phyloP scores from a whole-genome alignment of 1,140 invertebrate species.

The Idris sp. region DNA sequence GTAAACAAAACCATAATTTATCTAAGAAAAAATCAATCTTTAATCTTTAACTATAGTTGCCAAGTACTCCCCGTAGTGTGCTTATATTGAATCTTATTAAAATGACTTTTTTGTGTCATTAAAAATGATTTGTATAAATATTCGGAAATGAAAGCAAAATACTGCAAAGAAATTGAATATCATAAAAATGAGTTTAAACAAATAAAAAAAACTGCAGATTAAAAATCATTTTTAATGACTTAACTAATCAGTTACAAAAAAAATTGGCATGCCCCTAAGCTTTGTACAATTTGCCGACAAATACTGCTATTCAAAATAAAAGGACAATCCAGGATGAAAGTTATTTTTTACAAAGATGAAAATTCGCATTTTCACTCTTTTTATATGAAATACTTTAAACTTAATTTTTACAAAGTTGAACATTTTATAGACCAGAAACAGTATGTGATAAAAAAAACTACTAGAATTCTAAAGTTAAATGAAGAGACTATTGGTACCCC shows the following conservation, averaged over 20 bases:
- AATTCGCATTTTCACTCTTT: no score
- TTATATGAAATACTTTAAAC: no score
- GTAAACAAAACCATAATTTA: conserved; percentile 78
- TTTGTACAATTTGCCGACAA: conserved; percentile 63
- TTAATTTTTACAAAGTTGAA: no score
- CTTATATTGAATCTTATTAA: conserved; percentile 53
- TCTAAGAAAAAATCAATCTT: conserved; percentile 18
- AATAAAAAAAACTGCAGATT: no score
- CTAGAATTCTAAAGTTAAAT: neutral
- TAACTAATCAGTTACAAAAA: conserved; percentile 36
- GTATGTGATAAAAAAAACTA: no score
- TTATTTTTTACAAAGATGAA: neutral
- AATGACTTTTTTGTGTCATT: conserved; percentile 40
- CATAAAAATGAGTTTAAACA: conserved; percentile 8
- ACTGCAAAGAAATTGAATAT: conserved; percentile 17
- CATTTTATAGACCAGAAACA: no score
- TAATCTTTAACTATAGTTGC: conserved; percentile 51
- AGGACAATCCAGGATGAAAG: conserved; percentile 55
- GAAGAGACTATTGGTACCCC: conserved; percentile 24
- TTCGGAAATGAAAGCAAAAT: conserved; percentile 4
- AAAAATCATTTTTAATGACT: conserved; percentile 53
- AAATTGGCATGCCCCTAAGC: conserved; percentile 58
- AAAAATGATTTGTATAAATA: conserved; percentile 40
- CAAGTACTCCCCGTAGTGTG: conserved; percentile 50
- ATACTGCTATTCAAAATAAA: conserved; percentile 42